A percentile compares a stretch with the other conserved stretches of the same genome.
Conservation (phyloP, 2,113 vertebrate genomes). For the Picathartes gymnocephalus region DNA sequence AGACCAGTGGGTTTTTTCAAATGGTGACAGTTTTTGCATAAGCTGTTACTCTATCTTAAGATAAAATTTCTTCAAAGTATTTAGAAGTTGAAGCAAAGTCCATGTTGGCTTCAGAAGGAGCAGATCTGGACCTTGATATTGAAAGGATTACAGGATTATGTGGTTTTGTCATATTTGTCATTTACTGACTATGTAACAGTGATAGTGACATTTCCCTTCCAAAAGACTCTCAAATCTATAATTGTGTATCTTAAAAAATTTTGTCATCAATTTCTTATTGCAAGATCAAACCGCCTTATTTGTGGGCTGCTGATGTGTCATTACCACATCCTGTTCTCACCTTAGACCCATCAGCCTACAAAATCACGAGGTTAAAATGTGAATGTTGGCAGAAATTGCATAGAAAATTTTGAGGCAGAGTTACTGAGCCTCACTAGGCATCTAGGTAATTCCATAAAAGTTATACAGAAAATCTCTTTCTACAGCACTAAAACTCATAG, state of each 20-base stretch:
- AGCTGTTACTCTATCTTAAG: neutral
- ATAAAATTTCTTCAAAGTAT: neutral
- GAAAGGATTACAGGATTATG: neutral
- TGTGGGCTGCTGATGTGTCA: rapidly evolving
- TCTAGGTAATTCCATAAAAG: neutral
- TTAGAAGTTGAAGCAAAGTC: neutral
- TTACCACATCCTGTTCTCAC: neutral
- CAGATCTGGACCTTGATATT: neutral
- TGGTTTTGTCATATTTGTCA: neutral
- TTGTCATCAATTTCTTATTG: neutral
- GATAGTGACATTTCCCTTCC: neutral
- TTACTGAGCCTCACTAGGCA: neutral
- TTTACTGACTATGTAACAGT: neutral
- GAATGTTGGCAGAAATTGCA: neutral
- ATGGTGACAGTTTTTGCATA: neutral
- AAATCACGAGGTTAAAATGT: neutral
- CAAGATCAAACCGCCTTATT: neutral
- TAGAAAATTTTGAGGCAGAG: neutral
- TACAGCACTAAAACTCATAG: neutral
- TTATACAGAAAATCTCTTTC: neutral
- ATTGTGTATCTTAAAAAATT: neutral
- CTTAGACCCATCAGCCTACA: neutral
- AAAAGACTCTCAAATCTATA: neutral
- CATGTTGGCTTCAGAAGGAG: neutral
- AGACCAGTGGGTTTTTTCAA: neutral